Base-by-base conservation (phyloP, 37 sponge, comb jelly and placozoan genomes). In the Lycopodina hypogea region DNA sequence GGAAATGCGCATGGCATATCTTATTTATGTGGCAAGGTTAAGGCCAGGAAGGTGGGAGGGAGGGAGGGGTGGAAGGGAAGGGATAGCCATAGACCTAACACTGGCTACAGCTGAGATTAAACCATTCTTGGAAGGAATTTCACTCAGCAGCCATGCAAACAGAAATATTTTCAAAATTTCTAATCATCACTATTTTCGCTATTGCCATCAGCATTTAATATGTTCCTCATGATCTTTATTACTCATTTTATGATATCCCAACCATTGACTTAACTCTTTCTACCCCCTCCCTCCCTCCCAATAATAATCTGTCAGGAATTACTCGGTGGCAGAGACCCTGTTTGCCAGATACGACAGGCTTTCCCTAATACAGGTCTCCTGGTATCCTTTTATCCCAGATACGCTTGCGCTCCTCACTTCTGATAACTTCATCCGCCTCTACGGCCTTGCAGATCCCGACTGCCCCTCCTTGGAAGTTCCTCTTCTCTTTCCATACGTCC, bases 341-440 rank as follows among this genome's bases (percentile, higher is more conserved):
- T 76, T 84, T 69, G 68, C 45, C 22, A 69, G 75, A 59, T 36
- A 84, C 42, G 70, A 86, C 71, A 28, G 50, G 0, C 29, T 86
- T 0, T 22, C 57, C 2, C 77, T 87, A 34, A 55, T 81, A 11
- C 82, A 81, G 38, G 78, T 57, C 3, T 23, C 29, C 11, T 87
- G 87, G 87, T 76, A 80, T 36, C 77, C 58, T 0, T 1, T 39
- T 19, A n/a, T 18, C 21, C 42, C 81, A 29, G 40, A 32, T 18
- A 30, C 34, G 1, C 56, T 87, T 21, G 42, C 35, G 23, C 65
- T 87, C 50, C 69, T 87, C 55, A 87, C 87, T 8, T 68, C 66
- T 9, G 87, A 87, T 59, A 68, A 59, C 38, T 48, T 66, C n/a
- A 57, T 87, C 37, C 73, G 78, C 28, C 34, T 81, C 28, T 81